Conservation (phyloP, 2,797 vertebrate species). For the Gymnothorax javanicus region DNA sequence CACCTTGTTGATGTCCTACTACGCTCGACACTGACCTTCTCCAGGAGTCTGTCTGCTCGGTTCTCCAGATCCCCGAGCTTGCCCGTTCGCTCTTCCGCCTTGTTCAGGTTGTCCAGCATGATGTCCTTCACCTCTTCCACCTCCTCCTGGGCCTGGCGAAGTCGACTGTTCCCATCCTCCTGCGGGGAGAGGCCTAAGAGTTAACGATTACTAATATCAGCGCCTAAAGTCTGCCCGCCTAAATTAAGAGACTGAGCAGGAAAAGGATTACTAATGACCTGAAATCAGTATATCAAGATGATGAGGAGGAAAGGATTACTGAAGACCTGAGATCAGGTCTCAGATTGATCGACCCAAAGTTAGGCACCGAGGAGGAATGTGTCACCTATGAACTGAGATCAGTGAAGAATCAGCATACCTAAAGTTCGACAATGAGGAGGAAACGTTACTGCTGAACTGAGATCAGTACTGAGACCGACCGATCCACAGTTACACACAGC, state of each 20-base stretch:
- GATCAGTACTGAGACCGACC: too few species aligned
- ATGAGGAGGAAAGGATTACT: too few species aligned
- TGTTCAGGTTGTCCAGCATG: conserved; percentile 75
- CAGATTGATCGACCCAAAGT: too few species aligned
- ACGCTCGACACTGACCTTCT: conserved; percentile 55
- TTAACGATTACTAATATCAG: neutral
- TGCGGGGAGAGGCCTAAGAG: conserved; percentile 30
- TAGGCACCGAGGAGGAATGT: too few species aligned
- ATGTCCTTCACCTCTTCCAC: conserved; percentile 74
- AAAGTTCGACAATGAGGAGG: too few species aligned
- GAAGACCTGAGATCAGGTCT: too few species aligned
- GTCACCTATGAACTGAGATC: too few species aligned
- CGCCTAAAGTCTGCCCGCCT: neutral
- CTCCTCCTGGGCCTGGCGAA: conserved; percentile 66
- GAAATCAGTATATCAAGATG: neutral
- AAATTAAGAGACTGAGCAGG: neutral
- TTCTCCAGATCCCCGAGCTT: conserved; percentile 73
- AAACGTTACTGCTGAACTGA: too few species aligned
- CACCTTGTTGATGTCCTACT: neutral
- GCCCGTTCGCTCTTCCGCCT: conserved; percentile 63
- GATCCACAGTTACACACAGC: too few species aligned
- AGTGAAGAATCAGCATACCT: too few species aligned
- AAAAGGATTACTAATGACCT: neutral
- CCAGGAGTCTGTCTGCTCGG: conserved; percentile 63
- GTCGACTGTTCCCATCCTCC: conserved; percentile 69